These are phyloP conservation scores for Cheiracanthium punctorium DNA, from an alignment of 2,888 invertebrate species.

Conservation along the genomic window DNA sequence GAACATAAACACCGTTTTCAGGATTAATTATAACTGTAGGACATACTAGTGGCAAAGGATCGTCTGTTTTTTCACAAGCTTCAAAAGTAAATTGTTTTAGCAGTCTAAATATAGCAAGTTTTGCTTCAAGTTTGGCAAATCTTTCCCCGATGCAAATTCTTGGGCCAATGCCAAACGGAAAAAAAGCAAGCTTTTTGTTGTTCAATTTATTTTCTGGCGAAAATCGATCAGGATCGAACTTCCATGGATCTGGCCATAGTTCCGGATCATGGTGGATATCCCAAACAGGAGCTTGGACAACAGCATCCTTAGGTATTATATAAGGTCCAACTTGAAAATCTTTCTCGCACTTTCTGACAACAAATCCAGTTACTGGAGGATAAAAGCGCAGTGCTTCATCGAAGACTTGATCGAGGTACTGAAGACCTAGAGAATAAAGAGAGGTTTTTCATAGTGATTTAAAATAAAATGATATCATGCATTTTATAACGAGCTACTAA, in stretches of 20 bases:
- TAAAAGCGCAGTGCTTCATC: conserved; percentile 62
- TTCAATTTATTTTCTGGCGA: conserved; percentile 53
- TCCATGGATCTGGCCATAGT: conserved; percentile 72
- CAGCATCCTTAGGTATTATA: conserved; percentile 71
- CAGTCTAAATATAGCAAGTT: conserved; percentile 63
- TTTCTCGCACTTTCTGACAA: conserved; percentile 37
- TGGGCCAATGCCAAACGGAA: conserved; percentile 71
- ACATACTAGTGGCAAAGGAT: conserved; percentile 51
- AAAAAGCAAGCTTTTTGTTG: conserved; percentile 46
- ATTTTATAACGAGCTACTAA: no score
- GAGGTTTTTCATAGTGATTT: no score
- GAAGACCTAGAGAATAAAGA: conserved; percentile 22
- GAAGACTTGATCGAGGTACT: conserved; percentile 67
- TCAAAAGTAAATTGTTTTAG: conserved; percentile 61
- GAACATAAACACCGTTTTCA: conserved; percentile 62
- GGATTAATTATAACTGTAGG: conserved; percentile 70
- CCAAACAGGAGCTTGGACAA: conserved; percentile 72
- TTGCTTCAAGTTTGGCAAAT: conserved; percentile 71
- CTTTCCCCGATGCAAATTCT: conserved; percentile 71
- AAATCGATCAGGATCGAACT: conserved; percentile 73
- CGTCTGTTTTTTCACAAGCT: conserved; percentile 62
- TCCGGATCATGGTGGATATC: conserved; percentile 73
- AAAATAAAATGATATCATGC: no score
- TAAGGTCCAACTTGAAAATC: conserved; percentile 64
- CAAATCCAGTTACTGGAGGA: conserved; percentile 71